Percentiles rank a stretch among this genome's conserved stretches.
These are phyloP conservation scores for Acholoe squamosa DNA, from an alignment of 2,888 invertebrate species.

Conservation along the genomic window DNA sequence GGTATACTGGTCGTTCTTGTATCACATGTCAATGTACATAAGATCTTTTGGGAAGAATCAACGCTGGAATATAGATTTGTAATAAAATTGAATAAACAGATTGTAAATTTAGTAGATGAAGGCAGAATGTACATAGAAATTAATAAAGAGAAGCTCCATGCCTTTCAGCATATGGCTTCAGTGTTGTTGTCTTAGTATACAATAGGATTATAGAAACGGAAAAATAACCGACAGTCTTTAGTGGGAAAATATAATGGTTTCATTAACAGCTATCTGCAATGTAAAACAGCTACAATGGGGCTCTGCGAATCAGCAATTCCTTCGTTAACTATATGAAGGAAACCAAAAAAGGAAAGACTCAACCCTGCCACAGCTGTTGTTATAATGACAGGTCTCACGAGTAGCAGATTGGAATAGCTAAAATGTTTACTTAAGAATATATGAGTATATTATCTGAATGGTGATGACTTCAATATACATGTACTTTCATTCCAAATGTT, in stretches of 20 bases:
- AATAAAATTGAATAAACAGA: slow-evolving; percentile 20
- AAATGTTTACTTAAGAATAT: no score
- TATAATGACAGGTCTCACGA: no score
- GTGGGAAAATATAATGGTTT: no score
- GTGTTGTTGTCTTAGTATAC: neutral
- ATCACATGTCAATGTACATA: slow-evolving; percentile 50
- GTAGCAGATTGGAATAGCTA: no score
- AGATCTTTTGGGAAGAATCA: slow-evolving; percentile 36
- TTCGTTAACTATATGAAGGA: no score
- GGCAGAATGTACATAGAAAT: slow-evolving; percentile 25
- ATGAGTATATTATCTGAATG: no score
- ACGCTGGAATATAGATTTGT: slow-evolving; percentile 52
- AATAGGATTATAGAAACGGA: neutral
- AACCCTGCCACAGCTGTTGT: no score
- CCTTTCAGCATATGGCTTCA: slow-evolving; percentile 24
- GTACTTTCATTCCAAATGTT: neutral
- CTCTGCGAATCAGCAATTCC: no score
- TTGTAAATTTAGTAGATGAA: slow-evolving; percentile 35
- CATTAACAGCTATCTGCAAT: neutral
- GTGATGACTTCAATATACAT: neutral
- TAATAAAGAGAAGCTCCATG: slow-evolving; percentile 50
- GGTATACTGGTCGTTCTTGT: slow-evolving; percentile 22
- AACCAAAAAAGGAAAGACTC: no score
- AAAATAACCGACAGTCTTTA: no score
- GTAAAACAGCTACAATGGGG: neutral